Conservation (phyloP, 2,888 invertebrate genomes). For the Eumerus sabulonum region DNA sequence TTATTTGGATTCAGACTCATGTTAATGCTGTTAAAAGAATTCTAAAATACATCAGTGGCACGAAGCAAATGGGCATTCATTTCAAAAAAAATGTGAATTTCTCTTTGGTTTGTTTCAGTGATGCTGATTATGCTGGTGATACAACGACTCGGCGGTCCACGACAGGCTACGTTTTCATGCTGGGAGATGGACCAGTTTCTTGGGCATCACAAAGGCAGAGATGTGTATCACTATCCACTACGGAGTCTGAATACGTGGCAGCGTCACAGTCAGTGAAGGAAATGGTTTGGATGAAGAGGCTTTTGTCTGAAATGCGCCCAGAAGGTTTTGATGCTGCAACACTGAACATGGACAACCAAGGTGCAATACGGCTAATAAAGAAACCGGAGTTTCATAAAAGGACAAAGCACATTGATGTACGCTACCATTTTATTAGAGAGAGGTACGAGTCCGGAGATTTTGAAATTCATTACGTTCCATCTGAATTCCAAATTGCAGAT, state of each 20-base stretch:
- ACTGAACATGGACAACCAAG: conserved; percentile 69
- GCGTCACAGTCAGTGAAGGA: conserved; percentile 70
- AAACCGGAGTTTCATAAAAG: too few species aligned
- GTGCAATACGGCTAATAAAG: too few species aligned
- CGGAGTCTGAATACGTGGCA: conserved; percentile 73
- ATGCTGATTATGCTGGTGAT: conserved; percentile 45
- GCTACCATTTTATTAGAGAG: not conserved
- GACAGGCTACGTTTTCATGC: conserved; percentile 35
- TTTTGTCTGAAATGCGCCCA: conserved; percentile 6
- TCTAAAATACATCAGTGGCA: conserved; percentile 47
- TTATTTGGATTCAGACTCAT: conserved; percentile 28
- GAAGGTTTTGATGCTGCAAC: conserved; percentile 26
- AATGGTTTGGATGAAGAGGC: conserved; percentile 46
- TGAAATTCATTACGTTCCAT: conserved; percentile 35
- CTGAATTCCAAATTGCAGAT: conserved; percentile 35
- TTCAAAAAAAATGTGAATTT: conserved; percentile 4
- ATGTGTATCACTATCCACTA: conserved; percentile 69
- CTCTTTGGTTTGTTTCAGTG: conserved; percentile 28
- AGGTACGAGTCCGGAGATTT: not conserved
- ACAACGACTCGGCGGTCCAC: conserved; percentile 10
- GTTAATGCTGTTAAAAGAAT: conserved; percentile 32
- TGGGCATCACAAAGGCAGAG: conserved; percentile 49
- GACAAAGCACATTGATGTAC: too few species aligned
- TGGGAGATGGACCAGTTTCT: conserved; percentile 14
- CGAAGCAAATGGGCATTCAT: conserved; percentile 19